Evolutionary conservation across 2,888 invertebrate species (phyloP), one percentile per base, ranked within the genome.

Genomic region (Eumerus sabulonum): DNA sequence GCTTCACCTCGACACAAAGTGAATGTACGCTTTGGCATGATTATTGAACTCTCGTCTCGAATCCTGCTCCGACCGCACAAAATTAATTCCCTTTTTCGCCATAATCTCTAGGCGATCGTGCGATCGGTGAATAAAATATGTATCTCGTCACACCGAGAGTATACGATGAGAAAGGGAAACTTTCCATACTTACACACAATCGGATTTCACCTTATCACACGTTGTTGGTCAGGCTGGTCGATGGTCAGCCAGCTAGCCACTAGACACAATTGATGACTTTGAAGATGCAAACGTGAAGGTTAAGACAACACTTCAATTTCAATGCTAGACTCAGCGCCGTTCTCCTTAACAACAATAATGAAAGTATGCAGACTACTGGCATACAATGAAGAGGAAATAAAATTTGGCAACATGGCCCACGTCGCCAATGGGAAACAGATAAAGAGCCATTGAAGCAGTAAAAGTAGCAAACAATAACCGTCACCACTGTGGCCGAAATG

Each of bases 161-260:
- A n/a, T n/a, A n/a, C 27, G 47, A 19, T 50, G 48, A 59, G 63
- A 76, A 71, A 66, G 71, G 64, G 64, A 70, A 76, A 76, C 74
- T 76, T 74, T 74, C 73, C 74, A 67, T 67, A 47, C 27, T 60
- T 51, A 9, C 16, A 11, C 51, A 27, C 27, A 2, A 4, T 40
- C 11, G 40, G 9, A 51, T 59, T 70, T 71, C 57, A 64, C 64
- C 36, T 71, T 53, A 68, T 44, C 48, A 54, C 40, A 4, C 27
- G 7, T 27, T 27, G 27, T 27, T n/a, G n/a, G n/a, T n/a, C n/a
- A n/a, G n/a, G n/a, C n/a, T n/a, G n/a, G 27, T 27, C 7, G 27
- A 27, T 7, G 27, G 27, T 27, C 27, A 27, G 27, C 9, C 14
- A 45, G 14, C 14, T 44, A 17, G 4, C 27, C 27, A 27, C 27